Evolutionary conservation across 2,888 invertebrate genomes (phyloP).

Genomic region (Lordiphosa andalusiaca): DNA sequence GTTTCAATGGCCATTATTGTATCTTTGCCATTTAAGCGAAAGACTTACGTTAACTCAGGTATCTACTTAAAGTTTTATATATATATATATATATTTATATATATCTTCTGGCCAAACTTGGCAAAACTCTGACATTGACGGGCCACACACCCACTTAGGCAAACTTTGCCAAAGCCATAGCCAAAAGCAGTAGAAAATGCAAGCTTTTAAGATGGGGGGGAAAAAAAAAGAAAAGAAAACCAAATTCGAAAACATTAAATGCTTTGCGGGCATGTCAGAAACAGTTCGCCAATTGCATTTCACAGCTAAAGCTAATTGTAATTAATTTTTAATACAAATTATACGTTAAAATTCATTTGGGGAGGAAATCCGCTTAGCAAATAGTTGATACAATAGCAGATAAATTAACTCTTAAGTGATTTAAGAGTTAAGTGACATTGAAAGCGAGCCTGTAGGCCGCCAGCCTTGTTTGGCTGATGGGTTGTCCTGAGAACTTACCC

Average conservation of each 20-base stretch:
- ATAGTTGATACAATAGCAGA: too few species aligned
- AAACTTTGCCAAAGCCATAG: slow-evolving; percentile 6
- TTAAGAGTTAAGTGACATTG: too few species aligned
- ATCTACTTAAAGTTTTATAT: background rate
- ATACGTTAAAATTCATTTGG: background rate
- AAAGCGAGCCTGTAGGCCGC: too few species aligned
- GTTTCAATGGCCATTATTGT: too few species aligned
- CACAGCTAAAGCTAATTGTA: slow-evolving; percentile 30
- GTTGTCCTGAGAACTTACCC: too few species aligned
- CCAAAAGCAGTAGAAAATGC: slow-evolving; percentile 4
- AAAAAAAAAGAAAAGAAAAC: slow-evolving; percentile 5
- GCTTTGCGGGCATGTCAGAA: slow-evolving; percentile 28
- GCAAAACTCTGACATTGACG: slow-evolving; percentile 11
- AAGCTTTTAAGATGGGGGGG: background rate
- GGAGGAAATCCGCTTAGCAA: too few species aligned
- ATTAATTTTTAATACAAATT: slow-evolving; percentile 18
- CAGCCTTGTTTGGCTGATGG: too few species aligned
- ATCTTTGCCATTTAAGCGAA: background rate
- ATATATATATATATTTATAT: background rate
- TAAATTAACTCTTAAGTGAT: too few species aligned
- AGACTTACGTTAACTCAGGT: background rate
- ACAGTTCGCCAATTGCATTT: slow-evolving; percentile 7
- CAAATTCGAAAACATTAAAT: slow-evolving; percentile 19
- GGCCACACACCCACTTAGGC: slow-evolving; percentile 2
- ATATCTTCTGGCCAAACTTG: background rate